Percentiles rank a stretch among this genome's conserved stretches.
Conservation (phyloP, 2,113 vertebrate genomes). For the Callipepla californica region DNA sequence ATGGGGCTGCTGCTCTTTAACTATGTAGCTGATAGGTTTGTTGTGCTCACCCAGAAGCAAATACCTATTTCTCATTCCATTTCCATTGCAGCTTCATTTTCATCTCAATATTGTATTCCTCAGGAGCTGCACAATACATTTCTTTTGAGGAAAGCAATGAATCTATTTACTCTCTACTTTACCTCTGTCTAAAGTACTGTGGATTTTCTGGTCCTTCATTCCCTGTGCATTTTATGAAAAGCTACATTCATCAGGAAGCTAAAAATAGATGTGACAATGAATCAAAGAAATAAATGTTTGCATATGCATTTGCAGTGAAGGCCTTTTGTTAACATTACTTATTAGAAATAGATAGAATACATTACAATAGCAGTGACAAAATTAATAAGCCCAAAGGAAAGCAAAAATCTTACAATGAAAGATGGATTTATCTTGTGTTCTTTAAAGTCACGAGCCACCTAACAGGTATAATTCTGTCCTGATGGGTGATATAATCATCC, state of each 20-base stretch:
- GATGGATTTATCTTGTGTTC: conserved; percentile 22
- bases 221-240: conserved; percentile 9
- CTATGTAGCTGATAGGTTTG: conserved; percentile 54
- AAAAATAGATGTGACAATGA: conserved; percentile 7
- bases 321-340: conserved; percentile 10
- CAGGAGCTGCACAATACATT: conserved; percentile 68
- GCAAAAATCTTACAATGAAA: conserved; percentile 26
- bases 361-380: background rate
- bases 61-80: conserved; percentile 76
- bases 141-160: conserved; percentile 75
- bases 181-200: background rate
- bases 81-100: conserved; percentile 75
- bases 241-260: background rate
- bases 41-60: conserved; percentile 56
- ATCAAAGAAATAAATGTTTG: background rate
- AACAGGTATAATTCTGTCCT: conserved; percentile 5
- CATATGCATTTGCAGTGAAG: background rate
- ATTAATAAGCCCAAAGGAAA: background rate
- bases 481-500: background rate
- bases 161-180: conserved; percentile 73
- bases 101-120: conserved; percentile 71
- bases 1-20: conserved; percentile 48
- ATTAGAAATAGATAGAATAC: background rate
- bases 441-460: conserved; percentile 50
- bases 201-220: conserved; percentile 43